phyloP scores from a whole-genome alignment of 2,888 invertebrate species.

The Xestia rhomboidea region DNA sequence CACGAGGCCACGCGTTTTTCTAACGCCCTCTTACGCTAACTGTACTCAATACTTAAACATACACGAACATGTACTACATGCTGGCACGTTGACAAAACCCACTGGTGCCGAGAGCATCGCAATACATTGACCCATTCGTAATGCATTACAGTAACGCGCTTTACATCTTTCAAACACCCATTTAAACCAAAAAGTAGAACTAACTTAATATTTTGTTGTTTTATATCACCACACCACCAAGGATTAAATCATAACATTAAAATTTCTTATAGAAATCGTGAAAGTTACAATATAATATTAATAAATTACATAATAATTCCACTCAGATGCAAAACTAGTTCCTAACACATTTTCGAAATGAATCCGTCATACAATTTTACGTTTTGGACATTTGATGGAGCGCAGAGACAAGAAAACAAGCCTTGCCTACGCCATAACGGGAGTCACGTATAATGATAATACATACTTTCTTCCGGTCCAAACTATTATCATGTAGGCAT shows the following conservation, averaged over 20 bases:
- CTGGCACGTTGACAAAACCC: slow-evolving; percentile 66
- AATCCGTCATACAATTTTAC: slow-evolving; percentile 29
- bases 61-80: slow-evolving; percentile 56
- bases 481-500: slow-evolving; percentile 75
- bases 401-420: slow-evolving; percentile 56
- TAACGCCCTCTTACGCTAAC: slow-evolving; percentile 84
- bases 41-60: slow-evolving; percentile 80
- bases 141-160: slow-evolving; percentile 28
- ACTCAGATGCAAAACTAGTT: slow-evolving; percentile 27
- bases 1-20: slow-evolving; percentile 82
- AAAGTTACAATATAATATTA: slow-evolving; percentile 35
- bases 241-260: slow-evolving; percentile 26
- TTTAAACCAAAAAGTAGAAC: neutral
- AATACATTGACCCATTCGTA: slow-evolving; percentile 51
- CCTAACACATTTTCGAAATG: slow-evolving; percentile 36
- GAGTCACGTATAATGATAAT: slow-evolving; percentile 68
- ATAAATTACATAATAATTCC: slow-evolving; percentile 36
- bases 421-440: slow-evolving; percentile 65
- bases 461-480: slow-evolving; percentile 76
- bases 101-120: slow-evolving; percentile 31
- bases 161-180: slow-evolving; percentile 12
- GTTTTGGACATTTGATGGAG: slow-evolving; percentile 36
- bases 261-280: slow-evolving; percentile 26
- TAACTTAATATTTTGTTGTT: slow-evolving; percentile 26
- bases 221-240: slow-evolving; percentile 14